Base-by-base conservation (phyloP, 2,888 invertebrate genomes). In the Cepaea hortensis region DNA sequence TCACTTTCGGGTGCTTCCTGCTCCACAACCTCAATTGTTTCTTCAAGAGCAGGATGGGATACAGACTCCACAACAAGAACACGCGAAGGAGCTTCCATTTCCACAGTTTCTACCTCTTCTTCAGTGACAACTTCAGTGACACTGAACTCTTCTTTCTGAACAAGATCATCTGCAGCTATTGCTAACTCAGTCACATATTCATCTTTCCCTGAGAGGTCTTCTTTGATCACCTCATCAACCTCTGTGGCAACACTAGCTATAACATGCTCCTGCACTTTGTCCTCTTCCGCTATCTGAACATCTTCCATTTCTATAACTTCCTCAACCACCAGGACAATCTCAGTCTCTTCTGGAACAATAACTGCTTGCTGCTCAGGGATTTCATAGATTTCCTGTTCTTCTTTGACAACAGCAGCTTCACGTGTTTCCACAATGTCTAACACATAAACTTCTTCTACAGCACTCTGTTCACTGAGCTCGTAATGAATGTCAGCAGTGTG, bases 361-460 rank as follows among this genome's bases (percentile, higher is more conserved):
- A 48, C 73, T 46, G 70, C 5, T 13, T 77, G 46, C 35, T 85
- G 85, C n/a, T 9, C 20, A 76, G 87, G 73, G 20, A 77, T 48
- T 68, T 62, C 65, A 35, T 75, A 62, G 35, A 35, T 46, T 20
- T 81, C 79, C 73, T 85, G 73, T 23, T 84, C 84, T 68, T 68
- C 80, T 62, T 65, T 68, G 70, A 68, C 68, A 6, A 83, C 77
- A 70, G 85, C 81, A 23, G 50, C 73, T 73, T 87, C 83, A 18
- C 50, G 73, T 13, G n/a, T 46, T 61, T 76, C 84, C n/a, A 82
- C 55, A 65, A 83, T 50, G 84, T 86, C 87, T 35, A 77, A 20
- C 23, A 35, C 55, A 15, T 76, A 50, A 79, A 76, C 85, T 80
- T 87, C 80, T 20, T 81, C 79, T 62, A 61, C 77, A 65, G 23